Evolutionary conservation across 2,113 vertebrate genomes (phyloP).

Genomic region (Sebastes fasciatus): DNA sequence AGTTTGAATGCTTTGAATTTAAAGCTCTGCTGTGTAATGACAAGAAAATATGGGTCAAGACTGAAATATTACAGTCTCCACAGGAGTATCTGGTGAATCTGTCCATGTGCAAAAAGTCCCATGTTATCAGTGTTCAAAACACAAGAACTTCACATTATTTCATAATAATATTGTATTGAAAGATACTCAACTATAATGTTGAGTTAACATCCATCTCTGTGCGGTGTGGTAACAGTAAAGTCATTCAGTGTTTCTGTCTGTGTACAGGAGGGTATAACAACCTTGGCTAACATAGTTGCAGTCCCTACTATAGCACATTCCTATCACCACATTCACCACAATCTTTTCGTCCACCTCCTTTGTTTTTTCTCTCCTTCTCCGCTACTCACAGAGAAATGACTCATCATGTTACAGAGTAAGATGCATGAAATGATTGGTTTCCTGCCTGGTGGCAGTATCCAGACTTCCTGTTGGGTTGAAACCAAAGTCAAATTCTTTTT

Average conservation of each 20-base stretch:
- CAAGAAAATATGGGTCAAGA: too few relatives aligned
- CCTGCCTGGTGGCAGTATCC: conserved; percentile 31
- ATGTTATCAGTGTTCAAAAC: too few relatives aligned
- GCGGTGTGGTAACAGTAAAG: neutral
- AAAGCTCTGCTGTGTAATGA: too few relatives aligned
- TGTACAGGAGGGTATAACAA: neutral
- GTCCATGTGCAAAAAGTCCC: too few relatives aligned
- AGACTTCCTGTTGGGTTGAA: conserved; percentile 44
- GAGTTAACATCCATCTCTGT: neutral
- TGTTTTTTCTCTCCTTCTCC: conserved; percentile 11
- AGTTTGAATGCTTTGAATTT: too few relatives aligned
- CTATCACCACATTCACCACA: conserved; percentile 25
- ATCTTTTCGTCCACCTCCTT: neutral
- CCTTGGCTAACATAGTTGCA: conserved; percentile 6
- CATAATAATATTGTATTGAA: neutral
- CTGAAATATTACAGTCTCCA: too few relatives aligned
- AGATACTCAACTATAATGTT: neutral
- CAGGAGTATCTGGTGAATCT: too few relatives aligned
- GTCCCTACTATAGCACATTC: conserved; percentile 22
- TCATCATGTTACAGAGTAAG: conserved; percentile 30
- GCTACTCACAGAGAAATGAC: conserved; percentile 25
- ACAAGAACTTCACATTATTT: too few relatives aligned
- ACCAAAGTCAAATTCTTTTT: neutral
- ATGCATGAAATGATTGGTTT: conserved; percentile 31
- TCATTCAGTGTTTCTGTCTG: neutral